Percentiles rank a stretch among this genome's conserved stretches.
These are phyloP conservation scores for Alauda arvensis DNA, from an alignment of 2,797 vertebrate genomes.

Conservation along the genomic window DNA sequence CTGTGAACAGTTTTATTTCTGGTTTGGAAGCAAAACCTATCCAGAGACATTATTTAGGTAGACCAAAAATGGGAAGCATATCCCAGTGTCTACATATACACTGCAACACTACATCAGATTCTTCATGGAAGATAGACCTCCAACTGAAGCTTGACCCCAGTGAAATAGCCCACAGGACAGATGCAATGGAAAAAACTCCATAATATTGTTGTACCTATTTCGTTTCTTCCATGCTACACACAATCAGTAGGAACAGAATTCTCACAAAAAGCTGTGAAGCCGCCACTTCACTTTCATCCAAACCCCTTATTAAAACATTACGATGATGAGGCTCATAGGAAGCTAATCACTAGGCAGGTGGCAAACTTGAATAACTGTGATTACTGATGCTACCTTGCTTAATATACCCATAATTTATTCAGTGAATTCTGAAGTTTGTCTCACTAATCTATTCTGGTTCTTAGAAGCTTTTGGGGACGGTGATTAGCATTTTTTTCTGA, in stretches of 20 bases:
- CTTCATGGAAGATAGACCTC: background rate
- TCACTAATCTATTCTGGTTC: background rate
- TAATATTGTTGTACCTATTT: background rate
- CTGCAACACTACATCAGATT: background rate
- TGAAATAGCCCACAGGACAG: background rate
- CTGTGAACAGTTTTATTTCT: background rate
- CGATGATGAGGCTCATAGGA: background rate
- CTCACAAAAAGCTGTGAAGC: background rate
- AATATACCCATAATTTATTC: background rate
- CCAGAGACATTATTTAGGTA: background rate
- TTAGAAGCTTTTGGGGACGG: background rate
- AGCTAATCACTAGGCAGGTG: slow-evolving; percentile 15
- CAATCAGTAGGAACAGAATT: background rate
- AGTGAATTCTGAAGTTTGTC: background rate
- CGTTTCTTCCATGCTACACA: background rate
- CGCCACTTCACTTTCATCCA: background rate
- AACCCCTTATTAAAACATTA: background rate
- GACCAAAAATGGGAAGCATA: background rate
- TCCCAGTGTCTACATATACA: background rate
- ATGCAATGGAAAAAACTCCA: background rate
- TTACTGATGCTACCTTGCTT: background rate
- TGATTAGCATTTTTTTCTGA: background rate
- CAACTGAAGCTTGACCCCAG: background rate
- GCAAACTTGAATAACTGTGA: background rate
- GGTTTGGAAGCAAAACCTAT: background rate